These are phyloP conservation scores for Marcusenius ussheri DNA, from an alignment of 2,113 vertebrate species.

Conservation along the genomic window DNA sequence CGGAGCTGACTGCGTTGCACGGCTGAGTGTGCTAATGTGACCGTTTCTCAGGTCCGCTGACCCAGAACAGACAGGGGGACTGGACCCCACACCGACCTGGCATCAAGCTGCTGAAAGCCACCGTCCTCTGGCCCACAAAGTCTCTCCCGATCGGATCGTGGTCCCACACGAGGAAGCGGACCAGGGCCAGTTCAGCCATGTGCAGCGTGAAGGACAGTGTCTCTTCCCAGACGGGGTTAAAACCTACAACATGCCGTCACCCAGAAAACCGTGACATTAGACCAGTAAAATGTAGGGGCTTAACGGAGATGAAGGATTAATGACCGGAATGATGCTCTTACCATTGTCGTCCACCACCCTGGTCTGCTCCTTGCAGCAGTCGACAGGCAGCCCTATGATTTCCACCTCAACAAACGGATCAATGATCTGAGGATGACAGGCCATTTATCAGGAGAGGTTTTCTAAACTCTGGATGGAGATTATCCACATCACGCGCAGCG, in stretches of 20 bases:
- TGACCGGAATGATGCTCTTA: constrained; percentile 43
- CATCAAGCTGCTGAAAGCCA: constrained; percentile 90
- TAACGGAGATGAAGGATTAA: neutral
- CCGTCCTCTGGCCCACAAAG: constrained; percentile 91
- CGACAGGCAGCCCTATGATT: constrained; percentile 88
- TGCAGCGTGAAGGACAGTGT: constrained; percentile 90
- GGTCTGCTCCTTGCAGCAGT: constrained; percentile 97
- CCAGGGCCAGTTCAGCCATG: constrained; percentile 87
- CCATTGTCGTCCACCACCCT: constrained; percentile 96
- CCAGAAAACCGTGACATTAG: neutral
- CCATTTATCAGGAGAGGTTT: neutral
- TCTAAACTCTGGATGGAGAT: neutral
- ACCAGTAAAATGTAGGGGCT: neutral
- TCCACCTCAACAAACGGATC: constrained; percentile 98
- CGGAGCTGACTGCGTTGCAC: neutral
- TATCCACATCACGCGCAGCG: neutral
- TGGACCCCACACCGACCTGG: constrained; percentile 67
- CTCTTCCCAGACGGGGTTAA: constrained; percentile 98
- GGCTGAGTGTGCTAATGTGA: neutral
- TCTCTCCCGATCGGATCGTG: constrained; percentile 94
- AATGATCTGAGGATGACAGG: constrained; percentile 72
- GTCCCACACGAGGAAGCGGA: constrained; percentile 96
- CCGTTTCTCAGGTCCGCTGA: neutral
- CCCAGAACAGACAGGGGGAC: no score
- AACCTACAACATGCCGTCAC: constrained; percentile 60